Evolutionary conservation across 30 jellyfish, hydroid and myxozoan genomes (phyloP).

Genomic region (Mastigias papua): DNA sequence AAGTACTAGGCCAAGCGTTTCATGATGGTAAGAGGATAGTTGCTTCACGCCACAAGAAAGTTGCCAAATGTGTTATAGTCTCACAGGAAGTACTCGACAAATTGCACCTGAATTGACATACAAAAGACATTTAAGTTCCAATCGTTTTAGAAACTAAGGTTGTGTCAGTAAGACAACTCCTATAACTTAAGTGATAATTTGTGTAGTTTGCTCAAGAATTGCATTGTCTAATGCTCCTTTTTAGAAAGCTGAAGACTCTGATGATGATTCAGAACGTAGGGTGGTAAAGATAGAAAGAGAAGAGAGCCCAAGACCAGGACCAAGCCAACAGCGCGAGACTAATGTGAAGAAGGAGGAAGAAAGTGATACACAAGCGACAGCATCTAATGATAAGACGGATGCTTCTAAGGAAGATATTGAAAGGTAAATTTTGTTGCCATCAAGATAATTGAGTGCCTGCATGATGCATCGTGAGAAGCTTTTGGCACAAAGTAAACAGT

Average conservation of each 20-base stretch:
- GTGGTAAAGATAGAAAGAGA: slow-evolving; percentile 6
- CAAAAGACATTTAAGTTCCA: not conserved
- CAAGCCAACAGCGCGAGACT: slow-evolving; percentile 11
- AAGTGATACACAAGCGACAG: slow-evolving; percentile 1
- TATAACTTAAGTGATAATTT: no score
- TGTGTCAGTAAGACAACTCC: no score
- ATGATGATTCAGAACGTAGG: slow-evolving; percentile 18
- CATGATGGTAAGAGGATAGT: no score
- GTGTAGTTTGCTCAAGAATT: no score
- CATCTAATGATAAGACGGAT: slow-evolving; percentile 16
- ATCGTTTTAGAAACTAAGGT: no score
- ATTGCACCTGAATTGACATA: not conserved
- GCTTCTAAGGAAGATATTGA: slow-evolving; percentile 42
- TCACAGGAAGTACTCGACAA: not conserved
- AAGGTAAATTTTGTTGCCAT: not conserved
- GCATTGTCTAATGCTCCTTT: no score
- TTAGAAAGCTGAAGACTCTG: slow-evolving; percentile 8
- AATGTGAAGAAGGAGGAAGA: slow-evolving; percentile 11
- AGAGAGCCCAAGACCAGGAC: slow-evolving; percentile 35
- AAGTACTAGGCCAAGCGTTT: not conserved
- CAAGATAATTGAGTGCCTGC: not conserved
- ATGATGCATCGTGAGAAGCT: not conserved
- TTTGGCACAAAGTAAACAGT: not conserved
- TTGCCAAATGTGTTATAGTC: no score
- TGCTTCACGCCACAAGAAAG: no score